phyloP scores from a whole-genome alignment of 1,140 invertebrate genomes.

The Anthonomus grandis region DNA sequence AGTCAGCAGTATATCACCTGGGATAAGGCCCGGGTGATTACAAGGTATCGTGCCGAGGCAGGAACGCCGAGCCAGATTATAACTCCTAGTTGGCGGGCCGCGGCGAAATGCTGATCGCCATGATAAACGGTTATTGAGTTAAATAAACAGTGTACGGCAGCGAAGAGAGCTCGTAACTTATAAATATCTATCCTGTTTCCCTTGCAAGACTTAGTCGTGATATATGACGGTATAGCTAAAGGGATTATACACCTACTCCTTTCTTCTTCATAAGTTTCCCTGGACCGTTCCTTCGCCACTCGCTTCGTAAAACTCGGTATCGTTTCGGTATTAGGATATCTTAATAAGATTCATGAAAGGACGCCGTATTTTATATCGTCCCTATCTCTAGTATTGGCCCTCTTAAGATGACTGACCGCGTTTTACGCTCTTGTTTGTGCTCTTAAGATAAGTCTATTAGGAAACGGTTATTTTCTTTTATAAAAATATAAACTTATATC shows the following conservation, averaged over 20 bases:
- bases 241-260: constrained; percentile 52
- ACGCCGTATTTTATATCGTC: constrained; percentile 66
- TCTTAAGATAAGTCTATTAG: no score
- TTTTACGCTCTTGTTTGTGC: no score
- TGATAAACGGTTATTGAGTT: constrained; percentile 51
- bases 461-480: no score
- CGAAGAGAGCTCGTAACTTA: constrained; percentile 48
- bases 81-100: constrained; percentile 26
- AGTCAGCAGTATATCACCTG: constrained; percentile 27
- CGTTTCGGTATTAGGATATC: constrained; percentile 57
- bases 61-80: constrained; percentile 21
- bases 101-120: constrained; percentile 34
- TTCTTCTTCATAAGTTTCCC: constrained; percentile 51
- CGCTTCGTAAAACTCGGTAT: constrained; percentile 43
- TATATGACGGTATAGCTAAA: constrained; percentile 51
- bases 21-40: constrained; percentile 28
- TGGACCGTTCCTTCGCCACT: constrained; percentile 37
- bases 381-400: constrained; percentile 46
- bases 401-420: no score
- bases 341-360: constrained; percentile 71
- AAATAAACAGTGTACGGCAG: constrained; percentile 48
- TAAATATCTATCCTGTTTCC: constrained; percentile 52
- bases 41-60: constrained; percentile 23
- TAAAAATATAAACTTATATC: no score
- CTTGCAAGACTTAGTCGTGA: constrained; percentile 50